Evolutionary conservation across 2,888 invertebrate genomes (phyloP).

Genomic region (Polia nebulosa): DNA sequence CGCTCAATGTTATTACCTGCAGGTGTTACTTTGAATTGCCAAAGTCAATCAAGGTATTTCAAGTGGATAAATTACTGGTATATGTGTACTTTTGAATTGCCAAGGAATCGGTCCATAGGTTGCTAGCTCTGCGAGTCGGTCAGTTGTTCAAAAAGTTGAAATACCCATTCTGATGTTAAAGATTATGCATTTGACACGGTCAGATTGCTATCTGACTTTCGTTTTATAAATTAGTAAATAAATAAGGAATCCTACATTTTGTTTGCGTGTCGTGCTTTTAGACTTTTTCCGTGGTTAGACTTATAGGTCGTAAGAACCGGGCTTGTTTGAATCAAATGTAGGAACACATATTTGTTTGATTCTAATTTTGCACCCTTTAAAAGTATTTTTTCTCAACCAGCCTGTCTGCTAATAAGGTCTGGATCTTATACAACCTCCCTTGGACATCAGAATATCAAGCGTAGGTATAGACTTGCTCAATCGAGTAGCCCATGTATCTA

Average conservation of each 20-base stretch:
- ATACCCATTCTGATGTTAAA: neutral
- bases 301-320: neutral
- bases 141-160: neutral
- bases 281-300: neutral
- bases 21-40: too few relatives aligned
- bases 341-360: too few relatives aligned
- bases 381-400: too few relatives aligned
- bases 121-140: too few relatives aligned
- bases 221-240: neutral
- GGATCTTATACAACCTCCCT: too few relatives aligned
- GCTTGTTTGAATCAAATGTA: neutral
- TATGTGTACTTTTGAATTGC: neutral
- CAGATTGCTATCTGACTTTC: neutral
- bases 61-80: too few relatives aligned
- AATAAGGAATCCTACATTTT: neutral
- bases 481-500: neutral
- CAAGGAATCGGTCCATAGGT: neutral
- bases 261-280: neutral
- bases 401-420: too few relatives aligned
- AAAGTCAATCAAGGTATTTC: too few relatives aligned
- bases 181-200: neutral
- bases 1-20: too few relatives aligned
- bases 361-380: too few relatives aligned
- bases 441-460: too few relatives aligned
- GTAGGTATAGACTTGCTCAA: constrained; percentile 9